A percentile compares a stretch with the other conserved stretches of the same genome.
These are phyloP conservation scores for Pristionchus maxplancki DNA, from an alignment of 2,888 invertebrate species.

Conservation along the genomic window DNA sequence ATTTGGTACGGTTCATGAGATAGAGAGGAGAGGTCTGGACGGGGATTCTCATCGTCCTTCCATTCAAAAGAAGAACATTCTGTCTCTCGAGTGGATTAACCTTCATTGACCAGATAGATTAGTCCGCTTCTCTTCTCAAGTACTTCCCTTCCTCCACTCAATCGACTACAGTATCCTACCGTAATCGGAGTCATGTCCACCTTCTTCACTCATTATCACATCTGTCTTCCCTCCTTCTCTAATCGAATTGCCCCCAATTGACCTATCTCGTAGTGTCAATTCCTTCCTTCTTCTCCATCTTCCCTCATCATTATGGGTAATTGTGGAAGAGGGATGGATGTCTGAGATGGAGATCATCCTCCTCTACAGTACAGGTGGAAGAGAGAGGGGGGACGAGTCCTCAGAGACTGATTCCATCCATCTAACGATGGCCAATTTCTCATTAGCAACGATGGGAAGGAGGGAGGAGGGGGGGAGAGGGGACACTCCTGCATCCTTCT, in stretches of 20 bases:
- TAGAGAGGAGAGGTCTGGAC: not conserved
- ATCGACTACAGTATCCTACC: not conserved
- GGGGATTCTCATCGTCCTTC: not conserved
- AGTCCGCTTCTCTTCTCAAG: not conserved
- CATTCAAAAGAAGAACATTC: not conserved
- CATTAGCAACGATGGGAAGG: not conserved
- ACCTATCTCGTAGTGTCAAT: not conserved
- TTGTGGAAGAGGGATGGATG: not conserved
- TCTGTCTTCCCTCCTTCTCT: conserved; percentile 6
- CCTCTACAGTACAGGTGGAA: not conserved
- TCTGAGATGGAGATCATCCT: not conserved
- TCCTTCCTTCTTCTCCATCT: not conserved
- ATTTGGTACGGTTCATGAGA: conserved; percentile 21
- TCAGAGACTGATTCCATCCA: not conserved
- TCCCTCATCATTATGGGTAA: not conserved
- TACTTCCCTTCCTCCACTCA: not conserved
- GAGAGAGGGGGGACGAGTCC: not conserved
- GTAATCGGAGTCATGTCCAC: not conserved
- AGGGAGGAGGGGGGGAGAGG: not conserved
- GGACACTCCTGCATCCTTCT: not conserved
- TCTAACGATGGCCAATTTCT: conserved; percentile 37
- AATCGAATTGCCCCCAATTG: conserved; percentile 37
- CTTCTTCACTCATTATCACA: conserved; percentile 39
- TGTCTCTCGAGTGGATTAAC: not conserved
- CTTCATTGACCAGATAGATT: not conserved